Percentiles rank a stretch among this genome's conserved stretches.
Evolutionary conservation across 2,888 invertebrate species (phyloP).

Genomic region (Meganola albula): DNA sequence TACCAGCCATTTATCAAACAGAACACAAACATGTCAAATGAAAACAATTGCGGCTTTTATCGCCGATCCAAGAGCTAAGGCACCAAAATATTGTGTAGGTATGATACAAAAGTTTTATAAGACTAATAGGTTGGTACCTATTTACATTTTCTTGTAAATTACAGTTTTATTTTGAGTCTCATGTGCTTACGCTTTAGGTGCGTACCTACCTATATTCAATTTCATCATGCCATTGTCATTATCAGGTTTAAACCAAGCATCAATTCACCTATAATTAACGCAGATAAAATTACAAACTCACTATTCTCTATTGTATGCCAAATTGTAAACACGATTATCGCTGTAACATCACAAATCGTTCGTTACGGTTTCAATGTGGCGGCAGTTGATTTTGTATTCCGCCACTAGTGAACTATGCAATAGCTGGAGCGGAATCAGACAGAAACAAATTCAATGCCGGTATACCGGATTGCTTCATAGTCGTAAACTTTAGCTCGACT

Average conservation of each 20-base stretch:
- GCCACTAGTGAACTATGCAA: slow-evolving; percentile 54
- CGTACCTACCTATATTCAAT: no score
- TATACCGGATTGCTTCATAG: slow-evolving; percentile 45
- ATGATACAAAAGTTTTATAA: no score
- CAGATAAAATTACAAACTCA: background rate
- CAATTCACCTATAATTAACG: background rate
- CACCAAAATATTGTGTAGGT: slow-evolving; percentile 26
- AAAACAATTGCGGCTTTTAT: slow-evolving; percentile 50
- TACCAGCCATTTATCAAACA: slow-evolving; percentile 45
- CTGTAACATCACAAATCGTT: slow-evolving; percentile 33
- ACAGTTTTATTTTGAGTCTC: no score
- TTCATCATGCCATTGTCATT: no score
- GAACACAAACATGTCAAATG: slow-evolving; percentile 51
- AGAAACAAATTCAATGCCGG: slow-evolving; percentile 55
- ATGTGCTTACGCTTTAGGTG: no score
- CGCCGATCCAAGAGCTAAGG: slow-evolving; percentile 29
- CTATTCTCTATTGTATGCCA: slow-evolving; percentile 8
- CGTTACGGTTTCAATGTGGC: slow-evolving; percentile 37
- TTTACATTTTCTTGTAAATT: no score
- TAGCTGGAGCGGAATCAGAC: slow-evolving; percentile 45
- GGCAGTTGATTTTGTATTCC: slow-evolving; percentile 48
- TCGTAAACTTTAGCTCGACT: slow-evolving; percentile 55
- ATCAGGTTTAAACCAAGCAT: no score
- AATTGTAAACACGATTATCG: slow-evolving; percentile 21
- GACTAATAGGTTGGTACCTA: no score